These are phyloP conservation scores for Listronotus bonariensis DNA, from an alignment of 1,140 invertebrate genomes.

Conservation along the genomic window DNA sequence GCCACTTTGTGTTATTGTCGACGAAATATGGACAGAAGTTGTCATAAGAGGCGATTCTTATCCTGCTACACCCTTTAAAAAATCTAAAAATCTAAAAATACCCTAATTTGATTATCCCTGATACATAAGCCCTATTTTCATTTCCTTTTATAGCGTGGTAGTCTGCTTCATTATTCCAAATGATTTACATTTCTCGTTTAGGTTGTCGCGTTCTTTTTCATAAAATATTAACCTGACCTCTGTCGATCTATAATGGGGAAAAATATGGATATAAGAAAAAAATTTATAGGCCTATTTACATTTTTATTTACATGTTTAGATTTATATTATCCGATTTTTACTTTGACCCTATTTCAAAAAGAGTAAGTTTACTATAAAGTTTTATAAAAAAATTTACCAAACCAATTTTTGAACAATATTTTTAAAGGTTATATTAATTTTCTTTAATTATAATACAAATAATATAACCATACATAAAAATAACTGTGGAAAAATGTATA, in stretches of 20 bases:
- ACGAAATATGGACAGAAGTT: too few relatives aligned
- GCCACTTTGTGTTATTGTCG: too few relatives aligned
- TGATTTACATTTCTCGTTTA: conserved; percentile 12
- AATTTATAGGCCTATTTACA: neutral
- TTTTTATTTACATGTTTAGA: neutral
- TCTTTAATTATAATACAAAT: too few relatives aligned
- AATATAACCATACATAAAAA: too few relatives aligned
- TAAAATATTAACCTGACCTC: conserved; percentile 1
- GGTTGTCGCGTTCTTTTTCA: conserved; percentile 2
- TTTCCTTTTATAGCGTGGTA: conserved; percentile 10
- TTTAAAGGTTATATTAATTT: too few relatives aligned
- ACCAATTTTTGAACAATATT: too few relatives aligned
- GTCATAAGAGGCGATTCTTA: too few relatives aligned
- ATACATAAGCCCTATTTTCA: conserved; percentile 6
- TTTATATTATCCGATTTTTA: neutral
- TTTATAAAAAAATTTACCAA: too few relatives aligned
- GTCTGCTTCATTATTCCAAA: conserved; percentile 2
- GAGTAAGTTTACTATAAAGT: too few relatives aligned
- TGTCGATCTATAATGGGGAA: conserved; percentile 3
- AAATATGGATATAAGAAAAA: neutral
- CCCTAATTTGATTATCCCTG: conserved; percentile 6
- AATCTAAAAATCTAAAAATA: neutral
- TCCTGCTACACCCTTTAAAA: too few relatives aligned
- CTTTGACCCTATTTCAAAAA: neutral
- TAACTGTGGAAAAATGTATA: too few relatives aligned